Percentiles rank a stretch among this genome's conserved stretches.
Conservation (phyloP, 2,888 invertebrate genomes). For the Drosophila koepferae region DNA sequence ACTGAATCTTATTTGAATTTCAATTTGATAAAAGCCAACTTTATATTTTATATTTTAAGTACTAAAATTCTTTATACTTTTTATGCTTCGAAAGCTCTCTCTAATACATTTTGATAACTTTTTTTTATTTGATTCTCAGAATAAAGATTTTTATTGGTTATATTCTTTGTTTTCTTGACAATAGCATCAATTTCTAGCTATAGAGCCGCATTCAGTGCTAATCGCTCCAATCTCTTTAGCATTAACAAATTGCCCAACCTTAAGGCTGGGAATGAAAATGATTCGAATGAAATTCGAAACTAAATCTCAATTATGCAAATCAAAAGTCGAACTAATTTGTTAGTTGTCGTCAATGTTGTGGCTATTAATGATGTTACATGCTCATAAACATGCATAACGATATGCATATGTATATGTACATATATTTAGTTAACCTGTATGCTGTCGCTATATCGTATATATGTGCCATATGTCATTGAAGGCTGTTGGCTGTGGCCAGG, state of each 20-base stretch:
- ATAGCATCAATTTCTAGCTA: slow-evolving; percentile 2
- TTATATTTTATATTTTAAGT: too few relatives aligned
- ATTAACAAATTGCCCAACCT: slow-evolving; percentile 38
- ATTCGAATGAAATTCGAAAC: slow-evolving; percentile 33
- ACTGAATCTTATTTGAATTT: too few relatives aligned
- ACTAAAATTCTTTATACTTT: background rate
- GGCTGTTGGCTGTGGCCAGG: slow-evolving; percentile 37
- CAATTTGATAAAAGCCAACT: too few relatives aligned
- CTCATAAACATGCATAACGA: slow-evolving; percentile 47
- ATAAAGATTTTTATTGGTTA: background rate
- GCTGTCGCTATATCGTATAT: slow-evolving; percentile 4
- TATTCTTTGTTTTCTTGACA: background rate
- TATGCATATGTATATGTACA: slow-evolving; percentile 9
- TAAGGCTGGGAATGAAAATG: slow-evolving; percentile 2
- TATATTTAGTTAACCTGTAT: slow-evolving; percentile 19
- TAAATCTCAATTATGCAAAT: slow-evolving; percentile 76
- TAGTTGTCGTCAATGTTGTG: slow-evolving; percentile 64
- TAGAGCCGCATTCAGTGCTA: slow-evolving; percentile 4
- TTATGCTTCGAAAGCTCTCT: background rate
- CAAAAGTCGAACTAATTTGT: slow-evolving; percentile 69
- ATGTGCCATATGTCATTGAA: slow-evolving; percentile 48
- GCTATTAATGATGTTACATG: slow-evolving; percentile 70
- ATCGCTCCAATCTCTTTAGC: slow-evolving; percentile 33
- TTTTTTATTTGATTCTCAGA: background rate
- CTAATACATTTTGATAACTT: background rate